These are phyloP conservation scores for Drosophila bocki DNA, from an alignment of 1,140 invertebrate genomes.

Conservation along the genomic window DNA sequence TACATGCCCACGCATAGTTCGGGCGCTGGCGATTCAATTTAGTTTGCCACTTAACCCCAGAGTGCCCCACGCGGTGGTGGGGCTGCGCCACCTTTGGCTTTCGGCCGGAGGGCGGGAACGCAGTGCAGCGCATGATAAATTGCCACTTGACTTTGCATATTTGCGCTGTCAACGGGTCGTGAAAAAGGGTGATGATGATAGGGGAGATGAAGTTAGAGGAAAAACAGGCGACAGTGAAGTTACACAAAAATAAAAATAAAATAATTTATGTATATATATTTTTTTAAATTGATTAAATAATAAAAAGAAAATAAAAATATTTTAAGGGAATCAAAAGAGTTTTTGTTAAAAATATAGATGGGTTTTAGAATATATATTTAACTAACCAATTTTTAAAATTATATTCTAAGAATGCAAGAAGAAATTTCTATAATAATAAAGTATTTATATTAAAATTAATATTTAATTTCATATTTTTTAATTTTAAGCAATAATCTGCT, in stretches of 20 bases:
- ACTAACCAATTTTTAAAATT: too few species aligned
- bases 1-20: constrained; percentile 56
- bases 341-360: too few species aligned
- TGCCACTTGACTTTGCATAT: constrained; percentile 82
- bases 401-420: too few species aligned
- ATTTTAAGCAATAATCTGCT: too few species aligned
- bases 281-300: background rate
- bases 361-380: too few species aligned
- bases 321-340: too few species aligned
- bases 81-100: constrained; percentile 21
- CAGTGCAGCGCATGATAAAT: constrained; percentile 73
- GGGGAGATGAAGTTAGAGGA: constrained; percentile 12
- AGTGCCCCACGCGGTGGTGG: constrained; percentile 26
- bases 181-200: constrained; percentile 29
- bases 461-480: too few species aligned
- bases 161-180: constrained; percentile 61
- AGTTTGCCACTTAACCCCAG: constrained; percentile 74
- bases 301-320: too few species aligned
- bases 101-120: constrained; percentile 8
- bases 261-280: too few species aligned
- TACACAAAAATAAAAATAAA: constrained; percentile 4
- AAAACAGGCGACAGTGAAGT: background rate
- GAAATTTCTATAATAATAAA: too few species aligned
- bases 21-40: constrained; percentile 65
- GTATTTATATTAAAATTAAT: too few species aligned